phyloP scores from a whole-genome alignment of 2,888 invertebrate genomes.

The Erebia epiphron region DNA sequence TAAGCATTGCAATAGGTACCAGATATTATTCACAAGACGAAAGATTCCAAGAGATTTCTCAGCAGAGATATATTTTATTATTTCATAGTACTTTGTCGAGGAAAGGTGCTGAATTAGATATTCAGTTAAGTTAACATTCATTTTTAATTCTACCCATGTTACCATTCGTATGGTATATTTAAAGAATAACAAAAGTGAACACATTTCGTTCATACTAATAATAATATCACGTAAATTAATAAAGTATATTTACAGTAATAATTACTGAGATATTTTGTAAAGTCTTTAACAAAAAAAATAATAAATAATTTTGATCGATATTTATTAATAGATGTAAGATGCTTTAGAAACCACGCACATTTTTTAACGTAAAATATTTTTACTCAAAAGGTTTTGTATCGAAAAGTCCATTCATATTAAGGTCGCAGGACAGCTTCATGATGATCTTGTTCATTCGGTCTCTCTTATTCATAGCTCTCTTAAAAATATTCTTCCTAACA shows the following conservation, averaged over 20 bases:
- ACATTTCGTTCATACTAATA: neutral
- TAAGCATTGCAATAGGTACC: constrained; percentile 8
- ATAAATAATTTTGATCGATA: constrained; percentile 1
- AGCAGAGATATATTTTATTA: neutral
- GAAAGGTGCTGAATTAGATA: constrained; percentile 9
- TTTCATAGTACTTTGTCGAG: neutral
- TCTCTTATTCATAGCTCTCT: constrained; percentile 4
- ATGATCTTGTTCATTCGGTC: neutral
- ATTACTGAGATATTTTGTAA: neutral
- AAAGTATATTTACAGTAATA: neutral
- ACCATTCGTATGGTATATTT: constrained; percentile 1
- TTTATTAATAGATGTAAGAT: neutral
- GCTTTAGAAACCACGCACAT: constrained; percentile 19
- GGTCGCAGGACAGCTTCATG: neutral
- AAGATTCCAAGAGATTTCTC: neutral
- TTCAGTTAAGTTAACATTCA: neutral
- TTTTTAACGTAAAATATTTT: neutral
- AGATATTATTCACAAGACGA: constrained; percentile 10
- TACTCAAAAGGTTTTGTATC: neutral
- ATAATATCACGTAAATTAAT: neutral
- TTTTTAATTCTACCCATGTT: neutral
- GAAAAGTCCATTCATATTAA: neutral
- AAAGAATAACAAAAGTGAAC: neutral
- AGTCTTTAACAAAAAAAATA: neutral
- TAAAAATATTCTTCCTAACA: neutral